These are phyloP conservation scores for Torymus tubicola DNA, from an alignment of 2,888 invertebrate genomes.

Conservation along the genomic window DNA sequence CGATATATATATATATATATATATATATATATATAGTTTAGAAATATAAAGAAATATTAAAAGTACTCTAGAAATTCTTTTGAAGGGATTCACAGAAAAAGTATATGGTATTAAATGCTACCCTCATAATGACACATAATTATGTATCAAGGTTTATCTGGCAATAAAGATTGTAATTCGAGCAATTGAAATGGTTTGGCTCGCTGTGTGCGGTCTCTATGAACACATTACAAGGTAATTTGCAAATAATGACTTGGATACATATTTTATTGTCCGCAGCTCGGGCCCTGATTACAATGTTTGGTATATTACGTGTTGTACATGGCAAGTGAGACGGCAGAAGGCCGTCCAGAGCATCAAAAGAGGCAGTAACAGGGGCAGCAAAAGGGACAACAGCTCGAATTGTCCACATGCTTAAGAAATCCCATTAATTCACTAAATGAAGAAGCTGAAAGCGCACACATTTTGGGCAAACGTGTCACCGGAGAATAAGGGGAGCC, in stretches of 20 bases:
- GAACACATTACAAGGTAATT: constrained; percentile 39
- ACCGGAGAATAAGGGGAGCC: not conserved
- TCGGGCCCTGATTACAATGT: not conserved
- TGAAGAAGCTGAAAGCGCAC: no score
- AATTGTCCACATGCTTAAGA: no score
- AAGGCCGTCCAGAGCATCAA: no score
- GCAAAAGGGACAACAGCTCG: no score
- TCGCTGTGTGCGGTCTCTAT: constrained; percentile 37
- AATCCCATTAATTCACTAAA: no score
- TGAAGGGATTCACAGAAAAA: not conserved
- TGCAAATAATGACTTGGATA: constrained; percentile 21
- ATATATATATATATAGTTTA: no score
- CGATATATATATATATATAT: no score
- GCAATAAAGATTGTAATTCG: constrained; percentile 45
- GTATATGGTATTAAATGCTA: not conserved
- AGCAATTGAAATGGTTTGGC: constrained; percentile 31
- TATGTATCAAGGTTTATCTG: constrained; percentile 40
- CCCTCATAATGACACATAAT: constrained; percentile 13
- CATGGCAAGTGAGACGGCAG: no score
- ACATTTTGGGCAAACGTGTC: not conserved
- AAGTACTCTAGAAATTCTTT: no score
- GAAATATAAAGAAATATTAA: no score
- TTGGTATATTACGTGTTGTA: no score
- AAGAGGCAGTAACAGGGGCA: no score
- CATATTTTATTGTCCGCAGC: not conserved